These are phyloP conservation scores for Branchinecta sandiegonensis DNA, from an alignment of 2,888 invertebrate species.

Conservation along the genomic window DNA sequence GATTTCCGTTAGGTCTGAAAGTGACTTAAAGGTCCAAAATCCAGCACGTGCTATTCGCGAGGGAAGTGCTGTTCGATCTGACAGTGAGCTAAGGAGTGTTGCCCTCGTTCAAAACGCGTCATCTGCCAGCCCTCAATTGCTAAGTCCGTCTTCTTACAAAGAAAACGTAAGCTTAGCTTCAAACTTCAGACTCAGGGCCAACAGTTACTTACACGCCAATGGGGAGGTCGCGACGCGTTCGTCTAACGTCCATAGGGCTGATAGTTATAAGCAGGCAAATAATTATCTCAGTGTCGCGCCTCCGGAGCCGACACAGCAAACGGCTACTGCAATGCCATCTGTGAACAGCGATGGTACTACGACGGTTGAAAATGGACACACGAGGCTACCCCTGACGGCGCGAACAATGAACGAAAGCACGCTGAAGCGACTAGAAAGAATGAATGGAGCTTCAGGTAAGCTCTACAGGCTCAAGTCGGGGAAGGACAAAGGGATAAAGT, in stretches of 20 bases:
- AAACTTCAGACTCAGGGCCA: background rate
- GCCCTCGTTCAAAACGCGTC: background rate
- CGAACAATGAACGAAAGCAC: background rate
- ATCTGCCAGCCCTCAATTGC: background rate
- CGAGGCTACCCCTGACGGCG: background rate
- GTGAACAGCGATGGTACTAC: too few relatives aligned
- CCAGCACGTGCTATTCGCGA: background rate
- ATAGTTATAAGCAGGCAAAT: slow-evolving; percentile 12
- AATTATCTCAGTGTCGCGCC: background rate
- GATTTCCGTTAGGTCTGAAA: background rate
- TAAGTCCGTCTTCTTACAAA: background rate
- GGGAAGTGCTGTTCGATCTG: background rate
- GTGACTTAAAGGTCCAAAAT: background rate
- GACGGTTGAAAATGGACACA: background rate
- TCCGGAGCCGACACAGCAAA: background rate
- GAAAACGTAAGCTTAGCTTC: background rate
- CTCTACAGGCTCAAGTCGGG: too few relatives aligned
- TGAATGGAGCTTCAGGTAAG: background rate
- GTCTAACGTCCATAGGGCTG: background rate
- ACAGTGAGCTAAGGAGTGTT: background rate
- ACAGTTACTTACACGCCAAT: background rate
- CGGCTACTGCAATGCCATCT: background rate
- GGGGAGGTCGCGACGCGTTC: background rate
- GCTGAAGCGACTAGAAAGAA: background rate
- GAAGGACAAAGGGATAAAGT: too few relatives aligned